Conservation (phyloP, 2,113 vertebrate genomes). For the Ceyx cyanopectus region DNA sequence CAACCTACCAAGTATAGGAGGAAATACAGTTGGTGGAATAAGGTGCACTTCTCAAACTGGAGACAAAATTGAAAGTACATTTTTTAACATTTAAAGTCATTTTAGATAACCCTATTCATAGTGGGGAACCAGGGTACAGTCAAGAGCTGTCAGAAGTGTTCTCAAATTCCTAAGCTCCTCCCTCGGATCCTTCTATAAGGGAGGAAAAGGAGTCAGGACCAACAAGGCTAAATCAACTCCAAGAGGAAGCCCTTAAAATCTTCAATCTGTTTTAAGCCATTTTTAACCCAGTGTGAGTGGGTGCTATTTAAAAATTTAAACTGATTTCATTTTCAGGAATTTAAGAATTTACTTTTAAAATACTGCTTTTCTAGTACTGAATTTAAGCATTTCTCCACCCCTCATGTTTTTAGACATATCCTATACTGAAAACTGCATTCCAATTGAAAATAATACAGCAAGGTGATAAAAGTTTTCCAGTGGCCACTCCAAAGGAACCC, state of each 20-base stretch:
- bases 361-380: not conserved
- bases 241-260: not conserved
- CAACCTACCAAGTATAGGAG: not conserved
- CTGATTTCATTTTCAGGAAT: not conserved
- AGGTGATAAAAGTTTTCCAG: not conserved
- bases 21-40: not conserved
- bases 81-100: not conserved
- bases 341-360: not conserved
- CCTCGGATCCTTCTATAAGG: not conserved
- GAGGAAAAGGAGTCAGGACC: not conserved
- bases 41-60: not conserved
- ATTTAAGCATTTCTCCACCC: not conserved
- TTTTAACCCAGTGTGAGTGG: not conserved
- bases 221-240: not conserved
- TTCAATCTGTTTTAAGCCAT: not conserved
- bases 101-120: constrained; percentile 5
- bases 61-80: not conserved
- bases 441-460: not conserved
- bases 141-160: not conserved
- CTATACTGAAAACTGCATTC: not conserved
- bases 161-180: not conserved
- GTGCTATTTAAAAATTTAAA: not conserved
- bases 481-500: not conserved
- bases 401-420: not conserved
- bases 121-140: not conserved